A percentile compares a stretch with the other conserved stretches of the same genome.
These are phyloP conservation scores for Diorhabda elongata DNA, from an alignment of 1,140 invertebrate genomes.

Conservation along the genomic window DNA sequence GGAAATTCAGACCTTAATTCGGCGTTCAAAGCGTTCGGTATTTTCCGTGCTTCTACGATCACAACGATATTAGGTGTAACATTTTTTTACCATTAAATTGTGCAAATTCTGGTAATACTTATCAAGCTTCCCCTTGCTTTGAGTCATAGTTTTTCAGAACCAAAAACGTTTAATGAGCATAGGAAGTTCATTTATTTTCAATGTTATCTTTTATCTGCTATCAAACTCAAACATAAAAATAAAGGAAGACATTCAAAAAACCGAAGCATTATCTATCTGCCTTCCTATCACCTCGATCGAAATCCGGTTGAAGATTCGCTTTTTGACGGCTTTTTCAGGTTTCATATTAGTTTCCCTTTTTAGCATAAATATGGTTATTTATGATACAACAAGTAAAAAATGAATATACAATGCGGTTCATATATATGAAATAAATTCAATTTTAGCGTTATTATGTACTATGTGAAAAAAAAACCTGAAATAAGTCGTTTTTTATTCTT, in stretches of 20 bases:
- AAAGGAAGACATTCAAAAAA: neutral
- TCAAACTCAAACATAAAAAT: neutral
- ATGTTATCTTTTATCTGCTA: neutral
- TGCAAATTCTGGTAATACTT: neutral
- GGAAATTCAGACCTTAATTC: neutral
- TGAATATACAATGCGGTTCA: too few species aligned
- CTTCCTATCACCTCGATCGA: too few species aligned
- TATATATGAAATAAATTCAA: too few species aligned
- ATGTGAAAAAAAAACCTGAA: too few species aligned
- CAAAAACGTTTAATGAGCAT: neutral
- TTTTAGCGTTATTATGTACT: too few species aligned
- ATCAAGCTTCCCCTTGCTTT: neutral
- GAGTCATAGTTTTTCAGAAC: neutral
- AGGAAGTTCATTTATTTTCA: neutral
- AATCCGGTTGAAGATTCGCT: too few species aligned
- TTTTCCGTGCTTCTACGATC: neutral
- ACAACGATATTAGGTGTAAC: neutral
- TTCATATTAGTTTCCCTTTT: too few species aligned
- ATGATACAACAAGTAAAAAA: too few species aligned
- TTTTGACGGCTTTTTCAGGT: too few species aligned
- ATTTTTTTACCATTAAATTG: neutral
- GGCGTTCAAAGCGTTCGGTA: neutral
- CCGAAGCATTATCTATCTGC: too few species aligned
- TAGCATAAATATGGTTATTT: too few species aligned
- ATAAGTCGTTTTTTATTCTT: too few species aligned